Percentiles rank a stretch among this genome's conserved stretches.
Evolutionary conservation across 2,797 vertebrate genomes (phyloP).

Genomic region (Cynopterus sphinx): DNA sequence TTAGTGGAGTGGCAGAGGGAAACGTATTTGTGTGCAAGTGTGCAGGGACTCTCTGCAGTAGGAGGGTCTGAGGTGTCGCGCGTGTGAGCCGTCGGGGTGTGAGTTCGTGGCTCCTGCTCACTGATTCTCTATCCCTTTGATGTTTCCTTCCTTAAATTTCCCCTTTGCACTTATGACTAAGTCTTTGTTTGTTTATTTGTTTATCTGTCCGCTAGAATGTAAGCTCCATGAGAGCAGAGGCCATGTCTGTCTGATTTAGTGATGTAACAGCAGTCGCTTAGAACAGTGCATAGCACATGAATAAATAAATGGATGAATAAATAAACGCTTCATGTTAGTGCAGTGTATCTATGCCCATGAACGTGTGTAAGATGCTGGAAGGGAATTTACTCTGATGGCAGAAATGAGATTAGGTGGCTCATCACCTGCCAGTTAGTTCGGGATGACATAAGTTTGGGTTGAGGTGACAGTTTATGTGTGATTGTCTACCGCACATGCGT

Average conservation of each 20-base stretch:
- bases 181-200: background rate
- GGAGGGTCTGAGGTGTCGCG: no score
- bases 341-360: background rate
- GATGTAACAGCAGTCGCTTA: background rate
- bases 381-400: background rate
- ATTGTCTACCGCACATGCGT: background rate
- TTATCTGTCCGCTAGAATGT: background rate
- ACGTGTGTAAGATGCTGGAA: background rate
- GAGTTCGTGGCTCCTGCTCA: background rate
- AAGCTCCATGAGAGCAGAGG: background rate
- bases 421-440: background rate
- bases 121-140: background rate
- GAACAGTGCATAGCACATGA: background rate
- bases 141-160: background rate
- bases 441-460: background rate
- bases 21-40: fast-evolving
- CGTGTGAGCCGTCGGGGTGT: background rate
- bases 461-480: background rate
- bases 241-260: background rate
- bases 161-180: background rate
- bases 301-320: background rate
- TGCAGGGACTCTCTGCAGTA: background rate
- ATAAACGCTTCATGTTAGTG: no score
- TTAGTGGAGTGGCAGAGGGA: background rate
- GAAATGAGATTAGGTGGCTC: background rate